Conservation (phyloP, 1,140 invertebrate species). For the Mamestra configurata region DNA sequence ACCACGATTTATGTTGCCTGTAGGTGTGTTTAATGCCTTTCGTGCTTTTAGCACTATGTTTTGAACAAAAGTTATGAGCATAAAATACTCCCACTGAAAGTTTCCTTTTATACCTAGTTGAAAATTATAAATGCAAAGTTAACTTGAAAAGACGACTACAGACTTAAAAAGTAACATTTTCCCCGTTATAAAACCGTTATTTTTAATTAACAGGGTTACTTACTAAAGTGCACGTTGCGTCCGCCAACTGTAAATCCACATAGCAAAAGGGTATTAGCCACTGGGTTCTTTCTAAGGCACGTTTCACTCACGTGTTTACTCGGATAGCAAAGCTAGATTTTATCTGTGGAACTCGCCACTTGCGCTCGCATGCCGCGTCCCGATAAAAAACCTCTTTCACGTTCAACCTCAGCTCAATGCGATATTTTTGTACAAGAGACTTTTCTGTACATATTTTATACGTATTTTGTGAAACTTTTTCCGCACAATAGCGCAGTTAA, state of each 20-base stretch:
- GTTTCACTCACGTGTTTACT: slow-evolving; percentile 48
- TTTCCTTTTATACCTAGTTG: not conserved
- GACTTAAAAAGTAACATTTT: slow-evolving; percentile 12
- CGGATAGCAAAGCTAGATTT: slow-evolving; percentile 51
- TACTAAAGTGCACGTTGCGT: slow-evolving; percentile 12
- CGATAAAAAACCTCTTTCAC: slow-evolving; percentile 47
- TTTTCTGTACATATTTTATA: slow-evolving; percentile 35
- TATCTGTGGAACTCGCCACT: slow-evolving; percentile 49
- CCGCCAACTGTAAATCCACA: slow-evolving; percentile 10
- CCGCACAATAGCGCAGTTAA: not conserved
- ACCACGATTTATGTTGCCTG: slow-evolving; percentile 13
- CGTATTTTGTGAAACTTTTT: slow-evolving; percentile 11
- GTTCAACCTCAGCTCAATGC: slow-evolving; percentile 32
- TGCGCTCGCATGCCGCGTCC: slow-evolving; percentile 13
- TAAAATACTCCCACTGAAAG: not conserved
- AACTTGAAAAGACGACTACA: slow-evolving; percentile 23
- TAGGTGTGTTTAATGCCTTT: slow-evolving; percentile 1
- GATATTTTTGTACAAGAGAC: slow-evolving; percentile 19
- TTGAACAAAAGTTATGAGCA: not conserved
- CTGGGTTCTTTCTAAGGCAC: slow-evolving; percentile 42
- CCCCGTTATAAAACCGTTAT: not conserved
- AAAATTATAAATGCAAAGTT: not conserved
- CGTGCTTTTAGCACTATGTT: not conserved
- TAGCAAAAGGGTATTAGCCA: slow-evolving; percentile 40
- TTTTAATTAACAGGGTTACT: slow-evolving; percentile 34